These are phyloP conservation scores for Meloidogyne hapla DNA, from an alignment of 1,140 invertebrate species.

Conservation along the genomic window DNA sequence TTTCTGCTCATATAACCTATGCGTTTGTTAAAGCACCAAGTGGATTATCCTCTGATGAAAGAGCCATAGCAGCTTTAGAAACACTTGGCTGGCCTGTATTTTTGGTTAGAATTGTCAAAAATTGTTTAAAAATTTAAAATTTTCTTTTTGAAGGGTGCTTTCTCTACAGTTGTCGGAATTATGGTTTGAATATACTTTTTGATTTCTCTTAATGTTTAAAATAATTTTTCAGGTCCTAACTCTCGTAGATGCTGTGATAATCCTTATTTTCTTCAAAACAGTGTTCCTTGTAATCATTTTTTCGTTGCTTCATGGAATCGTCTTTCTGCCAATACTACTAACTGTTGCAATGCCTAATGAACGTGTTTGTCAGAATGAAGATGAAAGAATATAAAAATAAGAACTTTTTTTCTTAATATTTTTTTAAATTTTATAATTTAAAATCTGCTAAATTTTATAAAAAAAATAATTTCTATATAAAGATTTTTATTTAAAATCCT, in stretches of 20 bases:
- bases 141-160: constrained; percentile 48
- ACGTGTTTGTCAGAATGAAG: background rate
- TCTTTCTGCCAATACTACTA: constrained; percentile 48
- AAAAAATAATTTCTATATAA: too few relatives aligned
- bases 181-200: constrained; percentile 18
- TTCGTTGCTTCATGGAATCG: constrained; percentile 53
- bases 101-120: constrained; percentile 78
- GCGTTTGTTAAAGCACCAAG: constrained; percentile 66
- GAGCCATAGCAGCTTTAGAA: constrained; percentile 74
- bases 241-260: constrained; percentile 61
- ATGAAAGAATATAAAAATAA: constrained; percentile 1
- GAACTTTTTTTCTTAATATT: background rate
- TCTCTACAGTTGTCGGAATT: constrained; percentile 62
- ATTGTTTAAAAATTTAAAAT: constrained; percentile 65
- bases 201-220: background rate
- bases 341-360: constrained; percentile 43
- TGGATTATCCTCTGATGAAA: constrained; percentile 62
- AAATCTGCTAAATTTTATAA: too few relatives aligned
- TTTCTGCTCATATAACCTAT: constrained; percentile 80
- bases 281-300: constrained; percentile 57
- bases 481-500: too few relatives aligned
- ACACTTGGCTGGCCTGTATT: constrained; percentile 78
- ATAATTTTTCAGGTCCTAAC: constrained; percentile 35
- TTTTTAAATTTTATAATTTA: background rate
- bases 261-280: constrained; percentile 58